phyloP scores from a whole-genome alignment of 2,888 invertebrate genomes.

The Listrodromus nycthemerus region DNA sequence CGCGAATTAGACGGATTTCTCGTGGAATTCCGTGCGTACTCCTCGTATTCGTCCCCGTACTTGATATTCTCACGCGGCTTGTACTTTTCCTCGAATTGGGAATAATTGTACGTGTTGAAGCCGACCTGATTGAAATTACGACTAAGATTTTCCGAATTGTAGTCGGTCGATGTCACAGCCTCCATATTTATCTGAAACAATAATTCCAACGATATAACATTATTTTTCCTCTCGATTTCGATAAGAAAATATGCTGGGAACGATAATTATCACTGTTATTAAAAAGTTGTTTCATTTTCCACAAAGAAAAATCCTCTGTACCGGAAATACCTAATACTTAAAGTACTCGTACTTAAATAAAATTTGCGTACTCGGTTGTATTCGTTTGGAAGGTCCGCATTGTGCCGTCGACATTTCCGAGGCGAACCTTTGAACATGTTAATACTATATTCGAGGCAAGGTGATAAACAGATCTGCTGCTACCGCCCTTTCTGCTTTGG shows the following conservation, averaged over 20 bases:
- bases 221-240: neutral
- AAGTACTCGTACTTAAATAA: no score
- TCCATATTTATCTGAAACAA: constrained; percentile 86
- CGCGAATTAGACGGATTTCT: constrained; percentile 71
- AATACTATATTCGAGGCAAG: constrained; percentile 78
- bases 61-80: constrained; percentile 77
- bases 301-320: no score
- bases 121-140: constrained; percentile 80
- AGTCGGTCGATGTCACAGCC: constrained; percentile 85
- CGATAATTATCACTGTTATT: no score
- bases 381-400: no score
- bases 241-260: neutral
- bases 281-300: no score
- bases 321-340: no score
- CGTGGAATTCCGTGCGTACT: constrained; percentile 75
- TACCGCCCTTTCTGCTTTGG: constrained; percentile 66
- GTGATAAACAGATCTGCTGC: constrained; percentile 75
- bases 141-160: constrained; percentile 82
- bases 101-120: constrained; percentile 81
- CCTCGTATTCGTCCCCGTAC: constrained; percentile 78
- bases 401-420: neutral
- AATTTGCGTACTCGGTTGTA: no score
- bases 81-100: constrained; percentile 80
- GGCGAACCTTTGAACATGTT: constrained; percentile 76
- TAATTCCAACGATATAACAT: constrained; percentile 9